A percentile compares a stretch with the other conserved stretches of the same genome.
phyloP scores from a whole-genome alignment of 37 sponge, comb jelly and placozoan genomes.

The Lycopodina hypogea region DNA sequence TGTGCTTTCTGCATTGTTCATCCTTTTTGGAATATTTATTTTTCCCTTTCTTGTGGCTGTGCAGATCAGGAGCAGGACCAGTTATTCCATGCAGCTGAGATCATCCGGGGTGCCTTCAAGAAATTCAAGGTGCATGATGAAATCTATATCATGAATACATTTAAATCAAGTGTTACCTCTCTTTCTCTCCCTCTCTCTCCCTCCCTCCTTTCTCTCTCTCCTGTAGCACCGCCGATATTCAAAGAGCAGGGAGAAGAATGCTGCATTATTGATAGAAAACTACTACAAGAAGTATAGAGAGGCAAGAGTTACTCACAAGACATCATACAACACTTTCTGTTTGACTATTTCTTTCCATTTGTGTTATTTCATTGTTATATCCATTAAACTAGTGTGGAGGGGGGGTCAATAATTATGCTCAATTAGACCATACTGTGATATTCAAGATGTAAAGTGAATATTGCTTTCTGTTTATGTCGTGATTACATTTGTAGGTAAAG shows the following conservation, averaged over 20 bases:
- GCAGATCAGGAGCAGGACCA: conserved; percentile 58
- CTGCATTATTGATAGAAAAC: conserved; percentile 54
- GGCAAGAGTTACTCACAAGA: too few species aligned
- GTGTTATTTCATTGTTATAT: too few species aligned
- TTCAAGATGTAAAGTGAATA: too few species aligned
- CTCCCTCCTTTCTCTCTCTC: too few species aligned
- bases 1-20: background rate
- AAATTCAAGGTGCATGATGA: conserved; percentile 51
- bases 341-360: too few species aligned
- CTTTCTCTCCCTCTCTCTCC: too few species aligned
- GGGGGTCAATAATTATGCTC: too few species aligned
- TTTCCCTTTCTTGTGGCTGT: background rate
- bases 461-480: background rate
- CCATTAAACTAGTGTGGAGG: too few species aligned
- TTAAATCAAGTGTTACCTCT: too few species aligned
- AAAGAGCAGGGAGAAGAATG: conserved; percentile 38
- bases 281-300: conserved; percentile 60
- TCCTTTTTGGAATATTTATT: background rate
- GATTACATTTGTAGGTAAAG: conserved; percentile 11
- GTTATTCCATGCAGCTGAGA: conserved; percentile 44
- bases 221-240: conserved; percentile 11
- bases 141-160: too few species aligned
- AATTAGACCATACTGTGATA: too few species aligned
- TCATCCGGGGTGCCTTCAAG: conserved; percentile 54
- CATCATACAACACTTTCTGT: too few species aligned